Evolutionary conservation across 2,888 invertebrate genomes (phyloP), one percentile per base, ranked within the genome.

Genomic region (Rugalucina vietnamica): DNA sequence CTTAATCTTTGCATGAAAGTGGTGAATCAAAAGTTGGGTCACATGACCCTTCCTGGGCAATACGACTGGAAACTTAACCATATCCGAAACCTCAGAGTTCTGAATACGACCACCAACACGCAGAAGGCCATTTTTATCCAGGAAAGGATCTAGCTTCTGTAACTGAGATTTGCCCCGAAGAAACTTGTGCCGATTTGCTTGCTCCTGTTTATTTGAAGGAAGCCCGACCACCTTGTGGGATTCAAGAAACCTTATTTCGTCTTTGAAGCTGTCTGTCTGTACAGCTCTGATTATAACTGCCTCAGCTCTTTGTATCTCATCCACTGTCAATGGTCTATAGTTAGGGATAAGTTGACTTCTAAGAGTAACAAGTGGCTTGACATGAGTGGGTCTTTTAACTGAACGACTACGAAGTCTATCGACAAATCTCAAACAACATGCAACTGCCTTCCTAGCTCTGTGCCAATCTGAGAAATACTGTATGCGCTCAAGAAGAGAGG

Each of bases 1-100:
- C 12, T 75, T 21, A 8, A 60, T 27, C 24, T 69, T 36, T 32
- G 88, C 74, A 78, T 89, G 91, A 72, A 39, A 82, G 60, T 90
- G 86, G 32, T 57, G 50, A 12, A 90, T 29, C 24, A 89, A 80
- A 1, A 88, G 73, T 1, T 86, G 75, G 24, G 88, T 85, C 1
- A 90, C 73, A 36, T 81, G 79, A 36, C 65, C 14, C 10, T 78
- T 77, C 72, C 36, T 82, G 0, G 85, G 82, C 12, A 85, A 54
- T 12, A 85, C 73, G 29, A 82, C 24, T 70, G 79, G 85, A 50
- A 50, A 69, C 32, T 65, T 85, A 14, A 74, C n/a, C 3, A 29
- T 0, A 14, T 54, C 70, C n/a, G 76, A 27, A 3, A 82, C 4
- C 18, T 85, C 36, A 1, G 78, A 21, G 18, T 75, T 75, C 39